A percentile compares a stretch with the other conserved stretches of the same genome.
phyloP scores from a whole-genome alignment of 2,113 vertebrate species.

The Isurus oxyrinchus region DNA sequence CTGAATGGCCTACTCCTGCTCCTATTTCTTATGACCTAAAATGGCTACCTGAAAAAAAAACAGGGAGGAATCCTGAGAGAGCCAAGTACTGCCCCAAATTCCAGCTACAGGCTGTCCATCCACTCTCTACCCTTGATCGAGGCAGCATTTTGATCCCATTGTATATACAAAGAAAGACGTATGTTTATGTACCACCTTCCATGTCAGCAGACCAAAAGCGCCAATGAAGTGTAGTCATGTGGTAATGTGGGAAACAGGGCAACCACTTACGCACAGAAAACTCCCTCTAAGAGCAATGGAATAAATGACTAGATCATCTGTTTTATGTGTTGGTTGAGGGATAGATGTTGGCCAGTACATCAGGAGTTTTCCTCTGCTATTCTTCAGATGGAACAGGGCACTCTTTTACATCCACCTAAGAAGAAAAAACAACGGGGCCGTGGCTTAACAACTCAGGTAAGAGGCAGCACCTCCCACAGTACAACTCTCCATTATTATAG shows the following conservation, averaged over 20 bases:
- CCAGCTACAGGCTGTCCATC: no score
- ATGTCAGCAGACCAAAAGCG: neutral
- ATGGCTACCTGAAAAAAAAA: no score
- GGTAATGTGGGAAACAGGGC: neutral
- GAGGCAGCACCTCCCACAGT: neutral
- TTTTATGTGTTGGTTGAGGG: neutral
- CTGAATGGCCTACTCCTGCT: no score
- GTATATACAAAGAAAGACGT: no score
- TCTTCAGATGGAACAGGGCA: neutral
- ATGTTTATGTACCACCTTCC: no score
- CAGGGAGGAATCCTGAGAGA: no score
- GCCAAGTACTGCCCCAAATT: no score
- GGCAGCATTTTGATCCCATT: no score
- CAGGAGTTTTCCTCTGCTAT: neutral
- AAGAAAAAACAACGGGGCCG: neutral
- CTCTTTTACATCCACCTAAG: neutral
- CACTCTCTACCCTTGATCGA: no score
- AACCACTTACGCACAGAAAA: neutral
- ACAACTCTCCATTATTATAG: no score
- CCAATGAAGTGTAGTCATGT: neutral
- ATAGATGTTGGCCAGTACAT: neutral
- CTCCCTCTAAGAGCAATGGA: neutral
- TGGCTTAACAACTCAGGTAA: neutral
- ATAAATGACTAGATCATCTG: neutral
- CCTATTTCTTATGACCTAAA: no score